Conservation (phyloP, 2,113 vertebrate genomes). For the Theristicus caerulescens region DNA sequence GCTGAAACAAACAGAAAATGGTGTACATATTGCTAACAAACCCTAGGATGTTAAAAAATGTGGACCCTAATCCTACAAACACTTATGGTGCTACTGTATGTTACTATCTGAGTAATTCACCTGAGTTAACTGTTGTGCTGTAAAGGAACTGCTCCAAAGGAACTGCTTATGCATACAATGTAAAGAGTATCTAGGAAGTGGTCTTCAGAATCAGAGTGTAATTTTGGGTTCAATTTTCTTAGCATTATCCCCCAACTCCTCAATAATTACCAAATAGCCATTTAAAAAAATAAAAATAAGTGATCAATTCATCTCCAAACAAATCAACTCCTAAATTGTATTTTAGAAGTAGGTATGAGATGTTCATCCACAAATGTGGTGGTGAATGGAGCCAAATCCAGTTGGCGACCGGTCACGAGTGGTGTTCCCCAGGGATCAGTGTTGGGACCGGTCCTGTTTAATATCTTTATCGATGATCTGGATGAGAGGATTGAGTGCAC, state of each 20-base stretch:
- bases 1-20: conserved; percentile 35
- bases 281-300: neutral
- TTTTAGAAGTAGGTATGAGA: neutral
- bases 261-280: neutral
- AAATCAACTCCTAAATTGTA: neutral
- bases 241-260: neutral
- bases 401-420: too few species aligned
- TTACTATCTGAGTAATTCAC: neutral
- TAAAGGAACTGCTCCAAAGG: neutral
- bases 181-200: neutral
- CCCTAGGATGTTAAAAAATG: neutral
- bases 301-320: neutral
- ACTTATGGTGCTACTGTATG: neutral
- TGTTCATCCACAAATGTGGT: neutral
- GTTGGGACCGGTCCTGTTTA: too few species aligned
- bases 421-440: too few species aligned
- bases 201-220: neutral
- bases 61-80: neutral
- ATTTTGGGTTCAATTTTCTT: neutral
- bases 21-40: neutral
- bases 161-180: neutral
- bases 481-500: too few species aligned
- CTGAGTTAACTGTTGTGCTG: neutral
- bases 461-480: too few species aligned
- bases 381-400: too few species aligned